phyloP scores from a whole-genome alignment of 2,888 invertebrate species.

The Nemotelus nigrinus region DNA sequence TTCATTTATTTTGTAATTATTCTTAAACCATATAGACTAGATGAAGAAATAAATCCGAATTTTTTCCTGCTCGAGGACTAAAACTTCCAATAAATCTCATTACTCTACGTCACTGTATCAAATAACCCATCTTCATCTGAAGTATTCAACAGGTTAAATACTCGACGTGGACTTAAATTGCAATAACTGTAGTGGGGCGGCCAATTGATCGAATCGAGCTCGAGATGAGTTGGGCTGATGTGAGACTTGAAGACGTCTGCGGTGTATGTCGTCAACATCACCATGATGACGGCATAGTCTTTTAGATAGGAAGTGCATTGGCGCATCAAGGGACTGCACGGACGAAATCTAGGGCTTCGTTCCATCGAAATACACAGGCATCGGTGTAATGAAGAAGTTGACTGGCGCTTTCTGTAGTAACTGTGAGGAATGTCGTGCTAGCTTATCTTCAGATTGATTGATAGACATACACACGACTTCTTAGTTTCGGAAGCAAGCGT shows the following conservation, averaged over 20 bases:
- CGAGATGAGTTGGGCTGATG: slow-evolving; percentile 34
- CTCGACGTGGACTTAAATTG: slow-evolving; percentile 36
- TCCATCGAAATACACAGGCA: background rate
- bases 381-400: slow-evolving; percentile 29
- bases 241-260: slow-evolving; percentile 31
- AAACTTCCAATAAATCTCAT: too few relatives aligned
- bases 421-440: slow-evolving; percentile 46
- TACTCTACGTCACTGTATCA: too few relatives aligned
- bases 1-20: too few relatives aligned
- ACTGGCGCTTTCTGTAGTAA: slow-evolving; percentile 29
- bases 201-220: slow-evolving; percentile 33
- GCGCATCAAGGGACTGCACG: background rate
- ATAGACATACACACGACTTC: slow-evolving; percentile 47
- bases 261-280: slow-evolving; percentile 37
- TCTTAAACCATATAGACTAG: too few relatives aligned
- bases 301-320: slow-evolving; percentile 33
- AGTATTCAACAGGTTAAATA: background rate
- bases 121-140: too few relatives aligned
- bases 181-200: slow-evolving; percentile 43
- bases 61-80: too few relatives aligned
- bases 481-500: slow-evolving; percentile 11
- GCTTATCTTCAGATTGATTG: slow-evolving; percentile 49
- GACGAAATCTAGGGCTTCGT: background rate
- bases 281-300: slow-evolving; percentile 27
- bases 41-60: too few relatives aligned